phyloP scores from a whole-genome alignment of 2,797 vertebrate species.

The Propithecus perrieri region DNA sequence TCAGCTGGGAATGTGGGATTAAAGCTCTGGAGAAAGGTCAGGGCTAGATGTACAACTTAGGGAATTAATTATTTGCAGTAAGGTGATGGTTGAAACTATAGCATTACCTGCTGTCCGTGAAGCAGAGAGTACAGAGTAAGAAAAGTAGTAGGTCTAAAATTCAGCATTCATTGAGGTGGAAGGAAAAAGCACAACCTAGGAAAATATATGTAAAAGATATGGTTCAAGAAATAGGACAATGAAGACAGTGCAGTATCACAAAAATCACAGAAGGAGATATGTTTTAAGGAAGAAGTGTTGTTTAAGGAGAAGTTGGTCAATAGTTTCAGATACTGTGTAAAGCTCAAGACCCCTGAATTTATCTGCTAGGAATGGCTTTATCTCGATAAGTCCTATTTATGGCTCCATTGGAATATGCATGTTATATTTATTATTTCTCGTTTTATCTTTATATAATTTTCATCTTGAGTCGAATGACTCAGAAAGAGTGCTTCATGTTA shows the following conservation, averaged over 20 bases:
- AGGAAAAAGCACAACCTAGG: constrained; percentile 9
- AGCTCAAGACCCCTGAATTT: background rate
- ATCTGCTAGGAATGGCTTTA: background rate
- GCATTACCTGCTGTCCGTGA: background rate
- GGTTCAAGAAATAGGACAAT: background rate
- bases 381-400: background rate
- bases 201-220: background rate
- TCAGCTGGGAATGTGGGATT: background rate
- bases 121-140: background rate
- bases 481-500: constrained; percentile 1
- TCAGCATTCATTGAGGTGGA: background rate
- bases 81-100: background rate
- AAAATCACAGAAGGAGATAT: background rate
- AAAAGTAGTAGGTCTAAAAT: background rate
- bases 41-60: background rate
- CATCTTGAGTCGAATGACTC: background rate
- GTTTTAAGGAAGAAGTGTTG: background rate
- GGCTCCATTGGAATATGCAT: background rate
- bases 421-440: background rate
- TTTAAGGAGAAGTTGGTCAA: background rate
- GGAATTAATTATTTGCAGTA: background rate
- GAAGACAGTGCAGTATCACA: background rate
- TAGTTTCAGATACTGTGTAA: background rate
- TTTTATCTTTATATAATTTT: constrained; percentile 27
- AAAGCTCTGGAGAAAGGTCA: background rate